phyloP scores from a whole-genome alignment of 2,113 vertebrate genomes.

The Donacobius atricapilla region DNA sequence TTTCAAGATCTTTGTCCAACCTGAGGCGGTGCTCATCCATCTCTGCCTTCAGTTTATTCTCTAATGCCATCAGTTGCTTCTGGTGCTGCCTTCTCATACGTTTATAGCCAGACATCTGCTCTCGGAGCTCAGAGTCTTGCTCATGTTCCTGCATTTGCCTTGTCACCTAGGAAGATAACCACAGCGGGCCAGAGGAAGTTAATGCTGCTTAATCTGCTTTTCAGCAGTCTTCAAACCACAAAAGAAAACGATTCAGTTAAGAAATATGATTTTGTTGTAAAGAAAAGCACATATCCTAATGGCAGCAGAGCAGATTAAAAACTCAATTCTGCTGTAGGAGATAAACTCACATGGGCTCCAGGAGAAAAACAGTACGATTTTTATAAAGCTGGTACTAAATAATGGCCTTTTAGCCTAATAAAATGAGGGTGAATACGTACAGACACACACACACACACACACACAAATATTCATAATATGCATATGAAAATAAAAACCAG shows the following conservation, averaged over 20 bases:
- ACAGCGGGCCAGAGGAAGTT: background rate
- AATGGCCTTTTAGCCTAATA: background rate
- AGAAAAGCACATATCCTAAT: background rate
- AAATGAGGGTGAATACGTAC: background rate
- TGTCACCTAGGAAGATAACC: constrained; percentile 83
- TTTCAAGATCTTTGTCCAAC: constrained; percentile 98
- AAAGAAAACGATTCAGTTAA: background rate
- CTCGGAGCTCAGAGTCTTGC: constrained; percentile 95
- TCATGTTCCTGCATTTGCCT: constrained; percentile 98
- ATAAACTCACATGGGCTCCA: background rate
- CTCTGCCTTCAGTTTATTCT: constrained; percentile 97
- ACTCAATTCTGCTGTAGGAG: background rate
- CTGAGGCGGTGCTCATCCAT: constrained; percentile 97
- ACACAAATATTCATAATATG: background rate
- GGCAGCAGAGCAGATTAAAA: constrained; percentile 4
- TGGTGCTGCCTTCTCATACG: constrained; percentile 98
- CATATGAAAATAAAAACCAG: background rate
- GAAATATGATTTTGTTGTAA: background rate
- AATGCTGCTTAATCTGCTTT: constrained; percentile 30
- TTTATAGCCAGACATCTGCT: constrained; percentile 98
- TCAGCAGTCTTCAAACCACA: background rate
- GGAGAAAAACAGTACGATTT: background rate
- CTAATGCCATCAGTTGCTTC: constrained; percentile 95
- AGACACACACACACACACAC: background rate
- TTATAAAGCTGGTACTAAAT: background rate